These are phyloP conservation scores for Coregonus suidteri DNA, from an alignment of 2,797 vertebrate genomes.

Conservation along the genomic window DNA sequence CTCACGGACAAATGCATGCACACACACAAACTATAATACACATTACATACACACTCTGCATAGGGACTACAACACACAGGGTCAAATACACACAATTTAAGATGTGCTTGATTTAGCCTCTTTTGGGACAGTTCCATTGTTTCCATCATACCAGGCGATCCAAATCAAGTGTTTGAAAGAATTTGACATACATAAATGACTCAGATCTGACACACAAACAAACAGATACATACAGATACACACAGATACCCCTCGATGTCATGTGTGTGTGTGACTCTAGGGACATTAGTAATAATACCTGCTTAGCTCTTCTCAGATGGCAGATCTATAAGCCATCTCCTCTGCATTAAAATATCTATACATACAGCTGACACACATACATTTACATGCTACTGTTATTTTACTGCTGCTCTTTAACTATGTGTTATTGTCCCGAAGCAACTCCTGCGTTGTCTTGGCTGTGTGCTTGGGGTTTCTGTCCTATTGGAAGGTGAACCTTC, in stretches of 20 bases:
- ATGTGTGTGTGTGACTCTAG: slow-evolving; percentile 8
- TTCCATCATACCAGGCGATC: no score
- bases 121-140: no score
- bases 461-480: no score
- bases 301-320: slow-evolving; percentile 5
- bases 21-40: slow-evolving; percentile 8
- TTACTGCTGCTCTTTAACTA: no score
- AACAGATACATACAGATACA: neutral
- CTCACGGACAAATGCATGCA: slow-evolving; percentile 12
- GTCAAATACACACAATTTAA: no score
- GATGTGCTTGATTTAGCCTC: no score
- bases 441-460: no score
- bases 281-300: slow-evolving; percentile 10
- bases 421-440: no score
- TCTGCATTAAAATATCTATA: slow-evolving; percentile 22
- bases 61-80: neutral
- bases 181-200: neutral
- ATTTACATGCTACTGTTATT: no score
- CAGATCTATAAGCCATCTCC: slow-evolving; percentile 23
- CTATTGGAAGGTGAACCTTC: no score
- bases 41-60: no score
- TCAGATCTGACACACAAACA: neutral
- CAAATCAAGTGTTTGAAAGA: no score
- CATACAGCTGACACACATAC: neutral
- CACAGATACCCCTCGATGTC: neutral